Evolutionary conservation across 1,140 invertebrate species (phyloP).

Genomic region (Dreissena polymorpha): DNA sequence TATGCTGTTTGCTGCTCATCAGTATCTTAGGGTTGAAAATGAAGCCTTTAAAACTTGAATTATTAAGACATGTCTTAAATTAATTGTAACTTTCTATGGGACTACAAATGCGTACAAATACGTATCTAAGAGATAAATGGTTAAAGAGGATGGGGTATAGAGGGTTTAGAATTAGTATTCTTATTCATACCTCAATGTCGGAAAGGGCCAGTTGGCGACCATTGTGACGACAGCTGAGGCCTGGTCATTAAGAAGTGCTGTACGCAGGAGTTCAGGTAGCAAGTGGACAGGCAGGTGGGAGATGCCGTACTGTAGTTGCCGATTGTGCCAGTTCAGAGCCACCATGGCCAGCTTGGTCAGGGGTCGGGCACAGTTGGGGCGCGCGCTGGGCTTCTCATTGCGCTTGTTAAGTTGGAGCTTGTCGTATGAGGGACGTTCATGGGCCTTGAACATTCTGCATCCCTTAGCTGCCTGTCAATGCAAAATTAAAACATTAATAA

Average conservation of each 20-base stretch:
- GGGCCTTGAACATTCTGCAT: conserved; percentile 65
- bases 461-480: no score
- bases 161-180: neutral
- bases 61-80: no score
- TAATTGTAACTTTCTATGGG: no score
- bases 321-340: conserved; percentile 42
- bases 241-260: conserved; percentile 58
- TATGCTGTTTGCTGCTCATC: no score
- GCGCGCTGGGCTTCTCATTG: conserved; percentile 12
- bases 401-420: conserved; percentile 57
- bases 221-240: conserved; percentile 59
- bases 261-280: conserved; percentile 56
- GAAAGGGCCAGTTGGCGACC: conserved; percentile 66
- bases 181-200: conserved; percentile 58
- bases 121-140: no score
- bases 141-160: no score
- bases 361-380: conserved; percentile 11
- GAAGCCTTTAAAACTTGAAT: no score
- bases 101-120: no score
- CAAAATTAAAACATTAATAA: no score
- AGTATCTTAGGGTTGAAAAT: no score
- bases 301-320: conserved; percentile 52
- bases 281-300: conserved; percentile 62
- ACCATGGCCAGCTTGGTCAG: conserved; percentile 55
- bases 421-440: conserved; percentile 66